phyloP scores from a whole-genome alignment of 2,888 invertebrate genomes.

The Eledone cirrhosa region DNA sequence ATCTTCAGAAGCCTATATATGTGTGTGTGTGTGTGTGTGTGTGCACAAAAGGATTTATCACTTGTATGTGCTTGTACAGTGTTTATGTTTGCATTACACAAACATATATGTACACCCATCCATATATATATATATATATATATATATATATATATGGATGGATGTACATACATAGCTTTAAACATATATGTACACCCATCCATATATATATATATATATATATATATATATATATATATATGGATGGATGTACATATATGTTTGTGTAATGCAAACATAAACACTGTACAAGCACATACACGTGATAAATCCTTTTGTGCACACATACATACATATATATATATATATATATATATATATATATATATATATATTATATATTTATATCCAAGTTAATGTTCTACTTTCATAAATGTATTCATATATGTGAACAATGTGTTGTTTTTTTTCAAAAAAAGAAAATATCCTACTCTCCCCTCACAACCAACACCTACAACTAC shows the following conservation, averaged over 20 bases:
- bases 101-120: no score
- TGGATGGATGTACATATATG: no score
- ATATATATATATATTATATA: not conserved
- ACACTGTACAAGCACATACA: not conserved
- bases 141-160: not conserved
- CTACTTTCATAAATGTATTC: no score
- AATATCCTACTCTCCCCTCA: no score
- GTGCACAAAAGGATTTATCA: not conserved
- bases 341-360: not conserved
- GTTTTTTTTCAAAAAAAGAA: not conserved
- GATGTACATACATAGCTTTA: no score
- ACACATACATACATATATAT: not conserved
- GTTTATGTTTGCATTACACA: not conserved
- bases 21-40: not conserved
- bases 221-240: no score
- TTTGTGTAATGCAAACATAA: not conserved
- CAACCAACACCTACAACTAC: no score
- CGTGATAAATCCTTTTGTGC: not conserved
- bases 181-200: no score
- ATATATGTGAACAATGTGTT: not conserved
- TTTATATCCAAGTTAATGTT: not conserved
- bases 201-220: no score
- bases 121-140: not conserved
- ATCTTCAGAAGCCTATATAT: no score
- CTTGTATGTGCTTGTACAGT: not conserved